Evolutionary conservation across 2,797 vertebrate species (phyloP).

Genomic region (Rousettus madagascariensis): DNA sequence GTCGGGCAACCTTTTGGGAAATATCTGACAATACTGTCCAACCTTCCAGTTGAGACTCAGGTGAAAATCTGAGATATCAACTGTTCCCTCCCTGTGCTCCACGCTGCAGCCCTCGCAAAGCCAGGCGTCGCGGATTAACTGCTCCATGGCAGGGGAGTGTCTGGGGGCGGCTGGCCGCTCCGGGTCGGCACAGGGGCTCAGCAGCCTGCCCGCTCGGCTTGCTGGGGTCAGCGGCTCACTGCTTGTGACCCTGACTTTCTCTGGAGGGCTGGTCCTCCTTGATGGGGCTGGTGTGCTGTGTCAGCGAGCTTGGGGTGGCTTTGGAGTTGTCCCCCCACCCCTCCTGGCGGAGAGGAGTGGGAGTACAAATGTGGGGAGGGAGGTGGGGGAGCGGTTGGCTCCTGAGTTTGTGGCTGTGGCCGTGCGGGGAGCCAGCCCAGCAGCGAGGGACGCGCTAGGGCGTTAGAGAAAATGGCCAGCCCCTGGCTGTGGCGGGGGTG

Average conservation of each 20-base stretch:
- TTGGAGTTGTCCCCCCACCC: too few relatives aligned
- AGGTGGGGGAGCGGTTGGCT: too few relatives aligned
- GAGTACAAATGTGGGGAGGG: neutral
- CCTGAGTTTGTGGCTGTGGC: too few relatives aligned
- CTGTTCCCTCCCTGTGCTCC: neutral
- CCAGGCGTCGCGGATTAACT: neutral
- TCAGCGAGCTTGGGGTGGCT: neutral
- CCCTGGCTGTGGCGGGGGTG: rapidly evolving
- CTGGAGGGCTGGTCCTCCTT: neutral
- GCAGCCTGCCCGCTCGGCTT: neutral
- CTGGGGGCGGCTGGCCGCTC: neutral
- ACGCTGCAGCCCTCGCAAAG: neutral
- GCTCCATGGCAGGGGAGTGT: neutral
- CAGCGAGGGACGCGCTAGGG: neutral
- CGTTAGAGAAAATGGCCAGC: neutral
- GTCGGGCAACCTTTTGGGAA: neutral
- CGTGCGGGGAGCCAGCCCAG: neutral
- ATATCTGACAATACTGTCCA: neutral
- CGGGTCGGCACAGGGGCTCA: neutral
- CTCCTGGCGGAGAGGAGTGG: neutral
- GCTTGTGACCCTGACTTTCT: neutral
- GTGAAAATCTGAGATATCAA: neutral
- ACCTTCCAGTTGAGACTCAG: neutral
- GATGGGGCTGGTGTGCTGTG: too few relatives aligned
- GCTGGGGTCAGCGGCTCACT: neutral